Evolutionary conservation across 2,888 invertebrate species (phyloP), one percentile per base, ranked within the genome.

Genomic region (Creontiades dilutus): DNA sequence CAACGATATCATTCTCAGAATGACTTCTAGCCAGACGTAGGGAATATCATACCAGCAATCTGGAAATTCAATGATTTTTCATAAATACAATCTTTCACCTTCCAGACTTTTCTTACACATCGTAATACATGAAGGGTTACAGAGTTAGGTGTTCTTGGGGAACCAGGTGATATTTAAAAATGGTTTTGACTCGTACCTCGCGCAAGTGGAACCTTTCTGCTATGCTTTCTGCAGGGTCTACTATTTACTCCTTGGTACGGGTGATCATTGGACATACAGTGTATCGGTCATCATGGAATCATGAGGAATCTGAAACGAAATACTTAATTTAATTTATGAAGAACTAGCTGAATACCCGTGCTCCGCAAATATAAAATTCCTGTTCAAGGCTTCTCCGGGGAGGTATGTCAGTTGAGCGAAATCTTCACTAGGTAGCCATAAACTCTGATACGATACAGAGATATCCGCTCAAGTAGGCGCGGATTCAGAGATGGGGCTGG

Each of bases 31-130:
- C 78, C 80, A 88, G 55, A 28, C 28, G 23, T 46, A 80, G 13
- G 88, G 80, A 14, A 88, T 46, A 80, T 57, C 80, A 55, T 88
- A 55, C 88, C 88, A 88, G 81, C 81, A 88, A 52, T 88, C 88
- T 88, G 28, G 48, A 88, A 88, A 78, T 46, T 3, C 11, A 16
- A 78, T 14, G 19, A 46, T 78, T 75, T 27, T 19, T 7, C 23
- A 19, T 52, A 52, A 16, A 52, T 13, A 52, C 52, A 14, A 52
- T n/a, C n/a, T n/a, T n/a, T n/a, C n/a, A n/a, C n/a, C n/a, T n/a
- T n/a, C n/a, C 52, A 52, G 11, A 52, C 5, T 13, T 52, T 2
- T 2, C 11, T 13, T 14, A 52, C 14, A 16, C 14, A 14, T 7
- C 52, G n/a, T n/a, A n/a, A n/a, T n/a, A n/a, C n/a, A n/a, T n/a